Evolutionary conservation across 2,797 vertebrate species (phyloP), one percentile per base, ranked within the genome.

Genomic region (Squalus acanthias): DNA sequence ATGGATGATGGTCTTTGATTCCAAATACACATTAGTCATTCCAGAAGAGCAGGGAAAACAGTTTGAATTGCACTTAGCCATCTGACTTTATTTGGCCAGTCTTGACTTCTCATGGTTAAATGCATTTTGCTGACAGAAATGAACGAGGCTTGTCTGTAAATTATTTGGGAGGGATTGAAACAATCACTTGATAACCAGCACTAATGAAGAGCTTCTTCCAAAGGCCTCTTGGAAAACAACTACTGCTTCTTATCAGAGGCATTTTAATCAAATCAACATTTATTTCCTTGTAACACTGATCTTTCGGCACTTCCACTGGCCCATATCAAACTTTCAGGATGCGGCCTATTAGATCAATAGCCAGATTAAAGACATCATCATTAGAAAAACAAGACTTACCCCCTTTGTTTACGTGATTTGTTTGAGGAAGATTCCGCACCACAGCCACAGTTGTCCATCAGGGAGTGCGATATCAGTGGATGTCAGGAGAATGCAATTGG

Each of bases 231-330:
- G 96, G 72, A 53, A 96, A 96, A 95, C 88, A 33, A 96, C 79
- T 95, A 60, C 96, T 95, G n/a, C 60, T 85, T 33, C 13, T 96
- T 96, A 96, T 96, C 96, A 96, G 96, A 97, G 97, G 97, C 96
- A 96, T 96, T 97, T 97, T 97, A 98, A 98, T 98, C 97, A 98
- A 98, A 98, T 97, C 97, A 97, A 97, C 97, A 97, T 96, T 96
- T 69, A 97, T 97, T 98, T 98, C 97, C 98, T 97, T 97, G 97
- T 97, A 97, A 98, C 97, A 97, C 98, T 97, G 97, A 97, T 97
- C 97, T 97, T 97, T 98, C 97, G 97, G 46, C 97, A 98, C 97
- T 97, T 98, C 97, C 97, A 97, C 95, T 76, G 88, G 96, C 39
- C 96, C 76, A 82, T 15, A 50, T 96, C 93, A 96, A 96, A 96